Evolutionary conservation across 1,140 invertebrate species (phyloP).

Genomic region (Epicauta chinensis): DNA sequence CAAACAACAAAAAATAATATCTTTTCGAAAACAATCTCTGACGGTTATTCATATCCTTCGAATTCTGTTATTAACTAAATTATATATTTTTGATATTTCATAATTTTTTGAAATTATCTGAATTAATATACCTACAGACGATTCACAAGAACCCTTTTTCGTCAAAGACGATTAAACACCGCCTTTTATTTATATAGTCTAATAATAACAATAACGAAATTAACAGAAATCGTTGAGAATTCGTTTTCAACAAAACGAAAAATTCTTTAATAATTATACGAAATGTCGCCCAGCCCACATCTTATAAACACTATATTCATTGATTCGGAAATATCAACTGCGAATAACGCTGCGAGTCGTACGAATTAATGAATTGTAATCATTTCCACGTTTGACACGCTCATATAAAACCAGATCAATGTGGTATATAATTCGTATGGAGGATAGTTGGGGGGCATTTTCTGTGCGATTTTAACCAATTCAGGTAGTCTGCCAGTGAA

Average conservation of each 20-base stretch:
- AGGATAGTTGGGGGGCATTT: slow-evolving; percentile 18
- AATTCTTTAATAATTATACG: too few relatives aligned
- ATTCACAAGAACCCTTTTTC: too few relatives aligned
- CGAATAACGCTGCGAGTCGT: slow-evolving; percentile 19
- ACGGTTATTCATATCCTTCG: not conserved
- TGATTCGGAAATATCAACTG: not conserved
- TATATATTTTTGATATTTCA: slow-evolving; percentile 29
- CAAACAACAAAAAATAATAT: slow-evolving; percentile 20
- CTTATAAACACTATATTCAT: too few relatives aligned
- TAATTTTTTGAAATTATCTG: slow-evolving; percentile 21
- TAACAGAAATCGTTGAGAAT: too few relatives aligned
- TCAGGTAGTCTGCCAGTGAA: slow-evolving; percentile 25
- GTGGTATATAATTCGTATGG: slow-evolving; percentile 15
- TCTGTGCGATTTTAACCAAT: slow-evolving; percentile 21
- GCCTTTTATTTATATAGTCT: too few relatives aligned
- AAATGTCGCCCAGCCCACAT: too few relatives aligned
- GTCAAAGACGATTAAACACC: too few relatives aligned
- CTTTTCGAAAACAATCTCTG: slow-evolving; percentile 12
- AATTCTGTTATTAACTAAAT: slow-evolving; percentile 26
- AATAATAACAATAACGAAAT: too few relatives aligned
- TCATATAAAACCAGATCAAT: slow-evolving; percentile 10
- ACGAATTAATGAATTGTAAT: slow-evolving; percentile 11
- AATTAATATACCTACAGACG: slow-evolving; percentile 20
- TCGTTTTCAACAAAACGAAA: too few relatives aligned
- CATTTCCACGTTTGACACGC: slow-evolving; percentile 26